Evolutionary conservation across 2,888 invertebrate species (phyloP), one percentile per base, ranked within the genome.

Genomic region (Dichetophora obliterata): DNA sequence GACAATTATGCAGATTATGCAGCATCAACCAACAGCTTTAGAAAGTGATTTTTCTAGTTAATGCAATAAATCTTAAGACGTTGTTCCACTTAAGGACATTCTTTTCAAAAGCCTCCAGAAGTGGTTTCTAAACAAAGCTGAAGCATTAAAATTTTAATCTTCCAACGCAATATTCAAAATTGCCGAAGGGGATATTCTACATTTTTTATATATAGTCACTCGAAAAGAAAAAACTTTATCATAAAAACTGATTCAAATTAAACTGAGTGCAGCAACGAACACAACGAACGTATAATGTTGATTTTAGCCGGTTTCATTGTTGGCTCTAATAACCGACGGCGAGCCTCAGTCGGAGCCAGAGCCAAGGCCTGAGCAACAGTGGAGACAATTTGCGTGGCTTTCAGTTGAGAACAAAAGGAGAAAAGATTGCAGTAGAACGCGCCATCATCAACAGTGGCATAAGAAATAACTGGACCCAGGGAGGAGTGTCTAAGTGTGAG

Each of bases 301-400:
- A 43, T 43, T 43, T 43, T 43, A 43, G 27, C 27, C 27, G 59
- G 27, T 59, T 59, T 24, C 59, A 59, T 59, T 59, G 27, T 59
- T 59, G 59, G 27, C n/a, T 59, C 76, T 74, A 66, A 70, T 37
- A 43, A 43, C 43, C 14, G 43, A 43, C 43, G 43, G 43, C 43
- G 43, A 43, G 43, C 43, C 43, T 61, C 22, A 75, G 63, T 61
- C 16, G 27, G 54, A 75, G 71, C 59, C 71, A 68, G 74, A 63
- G 9, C 63, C 24, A 70, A 75, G 79, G 76, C 78, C 70, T 76
- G 78, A 83, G 79, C 81, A 82, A 72, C 75, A 75, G 76, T 80
- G 80, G 76, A 81, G 80, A 82, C 82, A 83, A 84, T 83, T 22
- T 19, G 54, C 8, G 22, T 54, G 54, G n/a, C 54, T 54, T 54